phyloP scores from a whole-genome alignment of 2,797 vertebrate genomes.

The Poeciliopsis paucimaculata region DNA sequence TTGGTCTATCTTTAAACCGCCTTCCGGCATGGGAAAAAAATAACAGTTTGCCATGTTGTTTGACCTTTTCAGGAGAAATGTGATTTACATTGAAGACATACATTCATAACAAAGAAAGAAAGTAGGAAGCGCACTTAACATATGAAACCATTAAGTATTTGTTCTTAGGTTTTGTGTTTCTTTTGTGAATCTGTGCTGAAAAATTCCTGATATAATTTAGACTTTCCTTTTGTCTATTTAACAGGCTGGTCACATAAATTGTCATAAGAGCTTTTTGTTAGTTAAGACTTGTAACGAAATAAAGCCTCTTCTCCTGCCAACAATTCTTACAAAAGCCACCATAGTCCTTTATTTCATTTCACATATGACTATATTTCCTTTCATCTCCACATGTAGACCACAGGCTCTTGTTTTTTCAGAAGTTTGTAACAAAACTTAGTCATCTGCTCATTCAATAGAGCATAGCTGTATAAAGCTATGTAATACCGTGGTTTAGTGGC shows the following conservation, averaged over 20 bases:
- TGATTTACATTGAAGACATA: not conserved
- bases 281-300: not conserved
- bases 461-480: not conserved
- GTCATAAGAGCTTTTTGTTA: not conserved
- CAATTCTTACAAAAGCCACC: not conserved
- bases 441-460: not conserved
- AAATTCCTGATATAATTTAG: not conserved
- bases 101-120: not conserved
- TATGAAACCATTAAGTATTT: not conserved
- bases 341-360: not conserved
- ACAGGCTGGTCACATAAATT: not conserved
- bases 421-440: not conserved
- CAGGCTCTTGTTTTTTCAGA: not conserved
- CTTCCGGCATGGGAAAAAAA: not conserved
- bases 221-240: not conserved
- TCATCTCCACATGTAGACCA: not conserved
- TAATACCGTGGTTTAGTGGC: not conserved
- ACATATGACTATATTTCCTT: not conserved
- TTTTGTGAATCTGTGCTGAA: not conserved
- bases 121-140: not conserved
- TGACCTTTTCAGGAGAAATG: not conserved
- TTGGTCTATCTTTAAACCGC: not conserved
- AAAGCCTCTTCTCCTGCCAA: not conserved
- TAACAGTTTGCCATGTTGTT: not conserved
- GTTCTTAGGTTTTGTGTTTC: not conserved